These are phyloP conservation scores for Drosophila silvestris DNA, from an alignment of 2,888 invertebrate species.

Conservation along the genomic window DNA sequence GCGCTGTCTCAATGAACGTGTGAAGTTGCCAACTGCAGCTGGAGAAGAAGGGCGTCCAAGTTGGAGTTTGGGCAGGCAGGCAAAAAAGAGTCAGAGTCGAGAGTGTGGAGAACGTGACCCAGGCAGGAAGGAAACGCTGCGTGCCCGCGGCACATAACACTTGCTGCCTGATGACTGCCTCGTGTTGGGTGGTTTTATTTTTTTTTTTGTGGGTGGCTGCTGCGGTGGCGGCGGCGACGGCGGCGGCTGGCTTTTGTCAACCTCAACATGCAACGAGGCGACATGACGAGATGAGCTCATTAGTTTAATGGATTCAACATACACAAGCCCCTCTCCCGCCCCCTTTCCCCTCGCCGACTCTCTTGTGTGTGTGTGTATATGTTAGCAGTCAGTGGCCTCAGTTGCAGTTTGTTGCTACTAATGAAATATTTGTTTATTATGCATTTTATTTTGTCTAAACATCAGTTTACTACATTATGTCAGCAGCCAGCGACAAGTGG, in stretches of 20 bases:
- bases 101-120: conserved; percentile 46
- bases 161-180: conserved; percentile 32
- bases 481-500: not conserved
- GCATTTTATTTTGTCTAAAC: conserved; percentile 61
- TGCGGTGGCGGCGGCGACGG: conserved; percentile 4
- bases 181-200: not conserved
- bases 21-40: conserved; percentile 31
- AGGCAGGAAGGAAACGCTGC: conserved; percentile 69
- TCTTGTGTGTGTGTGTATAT: not conserved
- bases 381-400: conserved; percentile 34
- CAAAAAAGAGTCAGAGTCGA: conserved; percentile 1
- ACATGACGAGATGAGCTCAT: conserved; percentile 75
- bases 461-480: conserved; percentile 33
- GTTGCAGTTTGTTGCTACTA: conserved; percentile 50
- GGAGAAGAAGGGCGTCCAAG: not conserved
- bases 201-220: conserved; percentile 7
- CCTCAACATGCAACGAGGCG: conserved; percentile 51
- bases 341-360: not conserved
- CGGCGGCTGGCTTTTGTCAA: conserved; percentile 66
- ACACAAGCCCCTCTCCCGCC: not conserved
- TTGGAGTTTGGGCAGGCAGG: conserved; percentile 6
- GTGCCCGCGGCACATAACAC: conserved; percentile 63
- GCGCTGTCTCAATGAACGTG: conserved; percentile 53
- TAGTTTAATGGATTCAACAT: conserved; percentile 68
- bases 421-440: conserved; percentile 68